Percentiles rank a stretch among this genome's conserved stretches.
These are phyloP conservation scores for Dynastes maya DNA, from an alignment of 2,888 invertebrate species.

Conservation along the genomic window DNA sequence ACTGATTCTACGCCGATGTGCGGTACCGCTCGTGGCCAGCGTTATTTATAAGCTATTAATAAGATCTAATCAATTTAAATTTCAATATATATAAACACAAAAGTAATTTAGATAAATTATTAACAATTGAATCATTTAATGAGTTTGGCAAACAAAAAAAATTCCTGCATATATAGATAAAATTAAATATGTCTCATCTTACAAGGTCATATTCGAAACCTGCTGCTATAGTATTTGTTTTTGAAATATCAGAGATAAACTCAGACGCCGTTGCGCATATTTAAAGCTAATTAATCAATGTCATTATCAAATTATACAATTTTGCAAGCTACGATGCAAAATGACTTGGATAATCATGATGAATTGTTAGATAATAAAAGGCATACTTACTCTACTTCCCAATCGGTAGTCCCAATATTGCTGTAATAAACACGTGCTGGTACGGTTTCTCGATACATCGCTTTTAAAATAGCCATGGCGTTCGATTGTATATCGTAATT, in stretches of 20 bases:
- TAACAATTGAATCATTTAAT: too few species aligned
- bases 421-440: conserved; percentile 76
- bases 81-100: not conserved
- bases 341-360: too few species aligned
- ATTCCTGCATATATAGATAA: too few species aligned
- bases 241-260: not conserved
- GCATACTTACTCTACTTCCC: conserved; percentile 73
- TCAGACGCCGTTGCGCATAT: not conserved
- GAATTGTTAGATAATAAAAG: too few species aligned
- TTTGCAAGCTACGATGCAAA: too few species aligned
- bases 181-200: not conserved
- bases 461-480: conserved; percentile 81
- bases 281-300: too few species aligned
- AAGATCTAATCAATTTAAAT: not conserved
- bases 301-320: too few species aligned
- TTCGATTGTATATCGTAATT: conserved; percentile 91
- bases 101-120: not conserved
- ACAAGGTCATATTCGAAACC: not conserved
- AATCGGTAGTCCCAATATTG: conserved; percentile 71
- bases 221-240: too few species aligned
- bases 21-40: too few species aligned
- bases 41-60: not conserved
- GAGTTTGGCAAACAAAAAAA: too few species aligned
- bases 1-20: too few species aligned
- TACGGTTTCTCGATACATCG: conserved; percentile 88